phyloP scores from a whole-genome alignment of 2,113 vertebrate species.

The Meles meles region DNA sequence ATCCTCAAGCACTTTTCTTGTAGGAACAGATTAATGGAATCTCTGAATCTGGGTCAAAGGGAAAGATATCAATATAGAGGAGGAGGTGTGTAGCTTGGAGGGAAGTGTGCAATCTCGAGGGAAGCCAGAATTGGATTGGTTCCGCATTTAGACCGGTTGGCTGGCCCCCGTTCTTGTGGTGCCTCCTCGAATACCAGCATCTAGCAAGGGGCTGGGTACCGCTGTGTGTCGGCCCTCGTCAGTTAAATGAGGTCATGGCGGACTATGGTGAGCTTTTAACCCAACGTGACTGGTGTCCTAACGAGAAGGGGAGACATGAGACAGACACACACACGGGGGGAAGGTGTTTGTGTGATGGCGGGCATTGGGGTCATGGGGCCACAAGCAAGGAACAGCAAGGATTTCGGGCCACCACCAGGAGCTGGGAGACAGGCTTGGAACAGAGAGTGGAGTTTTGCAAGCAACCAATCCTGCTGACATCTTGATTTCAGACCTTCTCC shows the following conservation, averaged over 20 bases:
- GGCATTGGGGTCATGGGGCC: accelerated
- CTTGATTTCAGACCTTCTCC: background rate
- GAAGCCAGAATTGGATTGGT: background rate
- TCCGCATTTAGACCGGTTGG: background rate
- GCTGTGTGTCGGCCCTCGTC: background rate
- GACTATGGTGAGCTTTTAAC: too few species aligned
- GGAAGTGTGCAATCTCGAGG: background rate
- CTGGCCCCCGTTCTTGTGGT: background rate
- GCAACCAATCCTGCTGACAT: background rate
- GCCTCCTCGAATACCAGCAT: background rate
- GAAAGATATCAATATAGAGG: too few species aligned
- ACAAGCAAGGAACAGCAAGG: too few species aligned
- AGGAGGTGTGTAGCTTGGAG: too few species aligned
- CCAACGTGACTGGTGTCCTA: accelerated
- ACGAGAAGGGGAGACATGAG: background rate
- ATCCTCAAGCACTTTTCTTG: background rate
- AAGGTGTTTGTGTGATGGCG: background rate
- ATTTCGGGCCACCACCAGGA: background rate
- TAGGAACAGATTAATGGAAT: background rate
- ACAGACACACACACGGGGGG: background rate
- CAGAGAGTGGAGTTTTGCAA: too few species aligned
- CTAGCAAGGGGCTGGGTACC: background rate
- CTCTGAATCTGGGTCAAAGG: background rate
- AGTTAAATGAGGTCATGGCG: background rate
- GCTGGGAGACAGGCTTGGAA: background rate